Percentiles rank a stretch among this genome's conserved stretches.
These are phyloP conservation scores for Sinocyclocheilus maitianheensis DNA, from an alignment of 2,113 vertebrate species.

Conservation along the genomic window DNA sequence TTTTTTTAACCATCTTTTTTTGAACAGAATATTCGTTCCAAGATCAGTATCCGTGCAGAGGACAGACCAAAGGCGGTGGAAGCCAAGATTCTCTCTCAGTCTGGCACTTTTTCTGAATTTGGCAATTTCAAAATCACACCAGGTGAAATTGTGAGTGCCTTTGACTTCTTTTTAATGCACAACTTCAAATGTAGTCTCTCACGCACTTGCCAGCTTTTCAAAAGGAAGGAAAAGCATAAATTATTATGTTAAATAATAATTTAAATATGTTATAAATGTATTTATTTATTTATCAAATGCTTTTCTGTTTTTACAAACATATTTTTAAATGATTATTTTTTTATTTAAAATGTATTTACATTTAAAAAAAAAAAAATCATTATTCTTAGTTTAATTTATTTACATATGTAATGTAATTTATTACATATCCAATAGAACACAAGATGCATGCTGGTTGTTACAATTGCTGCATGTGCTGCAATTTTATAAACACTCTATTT, in stretches of 20 bases:
- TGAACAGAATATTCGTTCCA: slow-evolving; percentile 85
- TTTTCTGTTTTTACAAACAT: too few species aligned
- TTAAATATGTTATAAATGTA: too few species aligned
- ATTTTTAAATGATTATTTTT: too few species aligned
- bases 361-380: too few species aligned
- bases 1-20: slow-evolving; percentile 14
- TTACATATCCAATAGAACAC: not conserved
- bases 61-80: slow-evolving; percentile 79
- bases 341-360: too few species aligned
- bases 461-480: not conserved
- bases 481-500: not conserved
- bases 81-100: slow-evolving; percentile 71
- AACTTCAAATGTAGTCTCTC: not conserved
- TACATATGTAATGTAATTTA: not conserved
- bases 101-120: slow-evolving; percentile 61
- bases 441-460: not conserved
- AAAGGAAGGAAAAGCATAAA: not conserved
- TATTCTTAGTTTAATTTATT: too few species aligned
- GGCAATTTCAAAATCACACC: slow-evolving; percentile 82
- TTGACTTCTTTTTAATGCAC: not conserved
- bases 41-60: slow-evolving; percentile 87
- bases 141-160: slow-evolving; percentile 78
- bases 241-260: too few species aligned
- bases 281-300: too few species aligned
- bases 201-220: not conserved